These are phyloP conservation scores for Corapipo altera DNA, from an alignment of 2,113 vertebrate species.

Conservation along the genomic window DNA sequence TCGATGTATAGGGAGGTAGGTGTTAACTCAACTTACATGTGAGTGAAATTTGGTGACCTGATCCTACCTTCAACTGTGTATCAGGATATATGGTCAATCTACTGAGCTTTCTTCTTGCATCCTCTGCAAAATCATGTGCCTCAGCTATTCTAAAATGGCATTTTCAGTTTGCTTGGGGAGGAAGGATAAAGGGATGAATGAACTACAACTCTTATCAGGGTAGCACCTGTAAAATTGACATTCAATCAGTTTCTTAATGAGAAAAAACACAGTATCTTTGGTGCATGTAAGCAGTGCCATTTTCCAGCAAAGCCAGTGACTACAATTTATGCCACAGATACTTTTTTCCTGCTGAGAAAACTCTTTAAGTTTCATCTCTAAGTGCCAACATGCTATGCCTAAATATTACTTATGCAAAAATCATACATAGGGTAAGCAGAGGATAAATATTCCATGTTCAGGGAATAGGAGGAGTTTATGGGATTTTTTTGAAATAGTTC, in stretches of 20 bases:
- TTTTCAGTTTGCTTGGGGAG: background rate
- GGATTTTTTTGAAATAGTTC: background rate
- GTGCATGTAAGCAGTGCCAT: background rate
- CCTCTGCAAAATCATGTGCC: background rate
- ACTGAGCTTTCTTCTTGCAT: background rate
- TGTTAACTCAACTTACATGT: background rate
- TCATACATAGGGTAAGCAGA: background rate
- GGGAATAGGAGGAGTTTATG: background rate
- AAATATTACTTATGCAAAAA: background rate
- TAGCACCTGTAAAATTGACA: background rate
- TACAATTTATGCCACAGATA: background rate
- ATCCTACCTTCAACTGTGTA: background rate
- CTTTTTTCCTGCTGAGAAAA: background rate
- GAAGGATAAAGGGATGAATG: background rate
- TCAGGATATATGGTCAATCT: background rate
- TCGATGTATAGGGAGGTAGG: background rate
- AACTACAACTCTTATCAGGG: background rate
- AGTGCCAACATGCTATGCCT: background rate
- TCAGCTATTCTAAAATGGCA: background rate
- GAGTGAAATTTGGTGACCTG: background rate
- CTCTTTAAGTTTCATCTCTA: background rate
- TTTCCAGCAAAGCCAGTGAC: background rate
- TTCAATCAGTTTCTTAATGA: background rate
- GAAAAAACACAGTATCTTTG: background rate
- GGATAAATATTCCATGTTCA: background rate